These are phyloP conservation scores for Orchestia grillus DNA, from an alignment of 1,140 invertebrate genomes.

Conservation along the genomic window DNA sequence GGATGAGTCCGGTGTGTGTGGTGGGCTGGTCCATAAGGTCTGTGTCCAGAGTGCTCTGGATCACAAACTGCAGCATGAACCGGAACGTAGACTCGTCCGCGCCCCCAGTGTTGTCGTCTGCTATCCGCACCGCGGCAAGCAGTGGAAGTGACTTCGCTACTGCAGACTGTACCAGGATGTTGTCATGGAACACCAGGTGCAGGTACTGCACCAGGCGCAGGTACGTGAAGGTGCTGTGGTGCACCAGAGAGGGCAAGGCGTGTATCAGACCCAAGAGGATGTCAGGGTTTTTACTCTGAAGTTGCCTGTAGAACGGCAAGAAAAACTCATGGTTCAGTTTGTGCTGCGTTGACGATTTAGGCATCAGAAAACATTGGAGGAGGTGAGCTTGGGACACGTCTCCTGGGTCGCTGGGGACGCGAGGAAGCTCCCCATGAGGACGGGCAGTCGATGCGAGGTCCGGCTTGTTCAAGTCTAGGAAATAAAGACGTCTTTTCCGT, in stretches of 20 bases:
- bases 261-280: slow-evolving; percentile 26
- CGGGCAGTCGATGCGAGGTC: background rate
- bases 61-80: slow-evolving; percentile 24
- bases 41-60: slow-evolving; percentile 2
- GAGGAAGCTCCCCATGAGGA: background rate
- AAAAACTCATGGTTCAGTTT: slow-evolving; percentile 12
- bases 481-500: background rate
- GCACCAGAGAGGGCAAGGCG: background rate
- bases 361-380: slow-evolving; percentile 2
- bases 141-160: background rate
- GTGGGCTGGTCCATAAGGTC: background rate
- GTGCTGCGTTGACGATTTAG: background rate
- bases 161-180: slow-evolving; percentile 24
- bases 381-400: background rate
- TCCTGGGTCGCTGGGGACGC: background rate
- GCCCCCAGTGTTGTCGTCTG: background rate
- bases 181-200: background rate
- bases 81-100: slow-evolving; percentile 8
- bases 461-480: background rate
- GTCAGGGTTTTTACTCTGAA: slow-evolving; percentile 10
- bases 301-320: background rate
- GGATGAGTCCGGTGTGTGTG: background rate
- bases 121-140: background rate
- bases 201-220: slow-evolving; percentile 22
- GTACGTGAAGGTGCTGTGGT: slow-evolving; percentile 43